Percentiles rank a stretch among this genome's conserved stretches.
Conservation (phyloP, 2,113 vertebrate species). For the Puntigrus tetrazona region DNA sequence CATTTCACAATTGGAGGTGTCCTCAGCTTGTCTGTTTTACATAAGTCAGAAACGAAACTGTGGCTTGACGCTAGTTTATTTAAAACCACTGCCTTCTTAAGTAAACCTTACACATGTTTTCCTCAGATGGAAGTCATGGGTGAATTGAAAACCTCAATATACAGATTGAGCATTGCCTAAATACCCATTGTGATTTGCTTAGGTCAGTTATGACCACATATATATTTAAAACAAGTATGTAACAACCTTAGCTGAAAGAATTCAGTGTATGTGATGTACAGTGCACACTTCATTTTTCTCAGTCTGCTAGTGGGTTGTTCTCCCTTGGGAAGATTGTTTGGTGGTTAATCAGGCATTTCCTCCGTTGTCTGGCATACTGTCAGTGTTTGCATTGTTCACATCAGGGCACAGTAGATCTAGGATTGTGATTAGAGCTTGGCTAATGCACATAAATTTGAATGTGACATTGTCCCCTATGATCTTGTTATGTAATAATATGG, state of each 20-base stretch:
- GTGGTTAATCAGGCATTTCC: slow-evolving; percentile 1
- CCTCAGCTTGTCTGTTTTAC: not conserved
- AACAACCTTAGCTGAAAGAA: not conserved
- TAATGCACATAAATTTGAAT: slow-evolving; percentile 31
- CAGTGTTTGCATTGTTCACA: slow-evolving; percentile 26
- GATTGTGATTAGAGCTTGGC: not conserved
- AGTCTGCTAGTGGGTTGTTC: not conserved
- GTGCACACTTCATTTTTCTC: not conserved
- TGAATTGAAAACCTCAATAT: not conserved
- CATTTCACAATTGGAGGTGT: not conserved
- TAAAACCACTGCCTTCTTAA: not conserved
- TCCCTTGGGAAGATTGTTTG: not conserved
- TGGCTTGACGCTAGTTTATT: not conserved
- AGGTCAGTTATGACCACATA: not conserved
- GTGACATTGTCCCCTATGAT: slow-evolving; percentile 26
- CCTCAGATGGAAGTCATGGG: not conserved
- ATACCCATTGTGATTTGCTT: not conserved
- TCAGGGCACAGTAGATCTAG: not conserved
- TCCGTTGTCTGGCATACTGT: not conserved
- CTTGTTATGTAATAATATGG: slow-evolving; percentile 60
- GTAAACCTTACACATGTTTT: slow-evolving; percentile 24
- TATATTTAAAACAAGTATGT: not conserved
- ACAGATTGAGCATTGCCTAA: not conserved
- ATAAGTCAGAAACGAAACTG: not conserved
- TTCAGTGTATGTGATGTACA: not conserved